Evolutionary conservation across 1,140 invertebrate genomes (phyloP).

Genomic region (Euwallacea fornicatus): DNA sequence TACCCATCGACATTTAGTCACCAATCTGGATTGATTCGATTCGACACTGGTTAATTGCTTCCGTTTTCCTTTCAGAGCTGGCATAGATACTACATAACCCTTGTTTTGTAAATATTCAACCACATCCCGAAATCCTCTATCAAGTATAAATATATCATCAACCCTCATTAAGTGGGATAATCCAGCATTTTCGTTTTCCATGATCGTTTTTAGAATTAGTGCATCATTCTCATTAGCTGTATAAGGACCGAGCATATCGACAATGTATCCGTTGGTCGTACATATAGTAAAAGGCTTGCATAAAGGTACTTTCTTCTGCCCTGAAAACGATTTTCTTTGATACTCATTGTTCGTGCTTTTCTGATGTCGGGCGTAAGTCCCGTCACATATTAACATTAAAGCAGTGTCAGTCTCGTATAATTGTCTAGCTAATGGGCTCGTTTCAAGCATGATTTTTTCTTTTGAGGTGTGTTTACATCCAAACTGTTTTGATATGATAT

Average conservation of each 20-base stretch:
- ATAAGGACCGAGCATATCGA: too few relatives aligned
- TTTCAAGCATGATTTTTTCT: too few relatives aligned
- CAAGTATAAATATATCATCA: not conserved
- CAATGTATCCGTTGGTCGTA: not conserved
- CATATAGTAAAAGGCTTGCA: not conserved
- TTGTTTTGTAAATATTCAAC: too few relatives aligned
- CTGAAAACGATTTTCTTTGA: too few relatives aligned
- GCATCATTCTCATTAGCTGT: too few relatives aligned
- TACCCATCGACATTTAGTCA: constrained; percentile 4
- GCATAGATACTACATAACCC: too few relatives aligned
- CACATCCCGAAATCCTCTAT: not conserved
- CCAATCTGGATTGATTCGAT: not conserved
- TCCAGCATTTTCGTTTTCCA: not conserved
- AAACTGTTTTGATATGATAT: not conserved
- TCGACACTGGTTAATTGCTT: not conserved
- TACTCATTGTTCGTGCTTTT: not conserved
- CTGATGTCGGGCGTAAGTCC: constrained; percentile 1
- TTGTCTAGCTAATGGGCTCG: too few relatives aligned
- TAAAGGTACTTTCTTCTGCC: too few relatives aligned
- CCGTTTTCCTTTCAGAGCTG: too few relatives aligned
- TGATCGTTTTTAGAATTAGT: not conserved
- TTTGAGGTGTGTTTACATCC: too few relatives aligned
- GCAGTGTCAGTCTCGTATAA: not conserved
- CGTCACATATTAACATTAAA: constrained; percentile 2
- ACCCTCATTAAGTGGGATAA: not conserved